These are phyloP conservation scores for Lutraria rhynchaena DNA, from an alignment of 1,140 invertebrate species.

Conservation along the genomic window DNA sequence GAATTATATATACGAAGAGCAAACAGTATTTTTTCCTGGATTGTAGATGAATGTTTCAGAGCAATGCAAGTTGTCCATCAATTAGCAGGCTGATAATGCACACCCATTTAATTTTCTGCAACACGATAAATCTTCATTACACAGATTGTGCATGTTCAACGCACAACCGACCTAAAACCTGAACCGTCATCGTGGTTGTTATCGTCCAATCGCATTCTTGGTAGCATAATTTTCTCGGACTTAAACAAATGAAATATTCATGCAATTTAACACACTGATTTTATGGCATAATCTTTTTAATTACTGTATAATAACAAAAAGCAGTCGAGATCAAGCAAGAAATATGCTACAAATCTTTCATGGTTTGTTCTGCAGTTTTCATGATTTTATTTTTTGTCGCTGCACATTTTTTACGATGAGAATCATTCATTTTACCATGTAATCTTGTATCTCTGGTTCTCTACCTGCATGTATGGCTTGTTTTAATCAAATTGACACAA, in stretches of 20 bases:
- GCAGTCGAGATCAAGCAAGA: background rate
- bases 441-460: too few species aligned
- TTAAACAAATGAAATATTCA: slow-evolving; percentile 32
- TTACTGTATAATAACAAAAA: background rate
- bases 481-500: too few species aligned
- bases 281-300: slow-evolving; percentile 13
- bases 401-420: background rate
- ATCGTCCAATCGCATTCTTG: too few species aligned
- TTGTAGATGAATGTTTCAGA: background rate
- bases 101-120: slow-evolving; percentile 32
- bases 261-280: slow-evolving; percentile 17
- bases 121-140: slow-evolving; percentile 32
- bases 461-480: too few species aligned
- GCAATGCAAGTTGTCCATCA: slow-evolving; percentile 2
- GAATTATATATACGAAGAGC: slow-evolving; percentile 11
- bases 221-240: slow-evolving; percentile 13
- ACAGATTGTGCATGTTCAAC: too few species aligned
- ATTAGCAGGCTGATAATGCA: background rate
- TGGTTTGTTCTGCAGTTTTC: too few species aligned
- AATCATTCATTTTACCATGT: too few species aligned
- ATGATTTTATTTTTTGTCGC: background rate
- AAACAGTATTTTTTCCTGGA: too few species aligned
- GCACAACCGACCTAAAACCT: too few species aligned
- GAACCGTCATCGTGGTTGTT: too few species aligned
- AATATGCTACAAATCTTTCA: background rate